Conservation (phyloP, 2,113 vertebrate genomes). For the Zapus hudsonius region DNA sequence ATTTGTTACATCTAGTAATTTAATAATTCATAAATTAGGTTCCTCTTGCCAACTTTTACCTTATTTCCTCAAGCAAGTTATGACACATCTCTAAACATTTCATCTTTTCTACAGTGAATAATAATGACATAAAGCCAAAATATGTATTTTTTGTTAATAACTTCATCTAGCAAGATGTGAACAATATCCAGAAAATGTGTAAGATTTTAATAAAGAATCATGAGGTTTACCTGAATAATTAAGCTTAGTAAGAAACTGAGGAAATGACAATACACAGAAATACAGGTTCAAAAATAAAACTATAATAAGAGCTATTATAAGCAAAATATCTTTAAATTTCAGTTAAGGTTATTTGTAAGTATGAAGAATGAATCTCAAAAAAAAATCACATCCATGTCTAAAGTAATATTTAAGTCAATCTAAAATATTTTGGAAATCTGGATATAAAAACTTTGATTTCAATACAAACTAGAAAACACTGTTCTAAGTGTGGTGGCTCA, state of each 20-base stretch:
- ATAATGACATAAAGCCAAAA: background rate
- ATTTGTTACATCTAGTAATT: background rate
- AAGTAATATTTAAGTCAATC: conserved; percentile 11
- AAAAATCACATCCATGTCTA: background rate
- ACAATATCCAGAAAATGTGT: background rate
- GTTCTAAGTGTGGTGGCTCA: background rate
- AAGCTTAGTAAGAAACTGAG: background rate
- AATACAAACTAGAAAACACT: conserved; percentile 29
- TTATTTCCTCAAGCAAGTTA: conserved; percentile 22
- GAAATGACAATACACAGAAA: conserved; percentile 44
- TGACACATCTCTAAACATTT: background rate
- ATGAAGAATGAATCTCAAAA: conserved; percentile 11
- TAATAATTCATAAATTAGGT: background rate
- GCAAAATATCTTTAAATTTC: conserved; percentile 34
- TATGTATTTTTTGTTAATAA: background rate
- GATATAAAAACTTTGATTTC: conserved; percentile 4
- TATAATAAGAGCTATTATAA: background rate
- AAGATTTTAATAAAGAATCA: conserved; percentile 47
- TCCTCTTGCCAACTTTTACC: conserved; percentile 3
- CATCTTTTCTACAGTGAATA: background rate
- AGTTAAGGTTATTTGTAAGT: background rate
- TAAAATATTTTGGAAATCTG: conserved; percentile 12
- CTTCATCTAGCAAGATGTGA: conserved; percentile 19
- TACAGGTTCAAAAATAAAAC: conserved; percentile 21
- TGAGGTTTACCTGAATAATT: conserved; percentile 12